Percentiles rank a stretch among this genome's conserved stretches.
Conservation (phyloP, 2,797 vertebrate genomes). For the Phataginus tricuspis region DNA sequence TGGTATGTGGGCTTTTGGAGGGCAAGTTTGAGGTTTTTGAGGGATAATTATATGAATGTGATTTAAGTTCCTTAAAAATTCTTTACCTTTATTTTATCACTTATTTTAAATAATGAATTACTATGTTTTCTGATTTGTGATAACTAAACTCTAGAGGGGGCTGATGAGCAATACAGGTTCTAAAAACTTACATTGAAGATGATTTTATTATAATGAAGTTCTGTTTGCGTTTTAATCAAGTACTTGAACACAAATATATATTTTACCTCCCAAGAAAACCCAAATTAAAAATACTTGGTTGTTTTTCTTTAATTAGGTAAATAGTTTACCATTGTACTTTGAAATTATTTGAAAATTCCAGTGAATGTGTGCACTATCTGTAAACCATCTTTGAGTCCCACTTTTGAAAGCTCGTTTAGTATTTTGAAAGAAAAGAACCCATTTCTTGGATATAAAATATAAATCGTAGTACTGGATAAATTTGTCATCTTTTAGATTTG, state of each 20-base stretch:
- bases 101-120: constrained; percentile 61
- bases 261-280: neutral
- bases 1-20: neutral
- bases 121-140: constrained; percentile 60
- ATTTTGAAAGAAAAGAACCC: constrained; percentile 19
- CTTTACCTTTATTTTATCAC: neutral
- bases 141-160: constrained; percentile 79
- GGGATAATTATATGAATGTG: neutral
- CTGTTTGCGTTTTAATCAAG: constrained; percentile 32
- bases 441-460: constrained; percentile 10
- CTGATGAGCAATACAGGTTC: constrained; percentile 63
- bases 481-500: constrained; percentile 46
- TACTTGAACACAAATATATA: constrained; percentile 41
- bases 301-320: neutral
- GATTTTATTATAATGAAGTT: constrained; percentile 48
- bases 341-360: constrained; percentile 50
- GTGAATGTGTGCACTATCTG: constrained; percentile 33
- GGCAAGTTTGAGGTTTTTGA: neutral
- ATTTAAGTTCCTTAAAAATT: constrained; percentile 28
- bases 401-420: constrained; percentile 34
- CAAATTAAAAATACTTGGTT: neutral
- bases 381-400: neutral
- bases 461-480: constrained; percentile 22
- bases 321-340: constrained; percentile 22
- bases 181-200: constrained; percentile 15